Percentiles rank a stretch among this genome's conserved stretches.
These are phyloP conservation scores for Ernsta delagoae DNA, from an alignment of 2,888 invertebrate species.

Conservation along the genomic window DNA sequence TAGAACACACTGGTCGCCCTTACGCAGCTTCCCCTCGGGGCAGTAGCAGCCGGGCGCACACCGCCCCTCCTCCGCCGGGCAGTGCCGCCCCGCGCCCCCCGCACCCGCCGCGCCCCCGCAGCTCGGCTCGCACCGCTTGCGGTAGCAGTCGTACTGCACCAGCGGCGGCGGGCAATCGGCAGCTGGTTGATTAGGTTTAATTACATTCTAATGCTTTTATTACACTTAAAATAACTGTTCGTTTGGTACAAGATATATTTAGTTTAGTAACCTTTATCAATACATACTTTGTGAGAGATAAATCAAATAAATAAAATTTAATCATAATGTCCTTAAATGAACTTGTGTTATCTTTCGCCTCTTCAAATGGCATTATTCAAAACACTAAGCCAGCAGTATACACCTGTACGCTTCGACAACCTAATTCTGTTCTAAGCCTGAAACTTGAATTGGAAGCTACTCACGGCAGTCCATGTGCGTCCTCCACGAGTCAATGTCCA, in stretches of 20 bases:
- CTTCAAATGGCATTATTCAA: no score
- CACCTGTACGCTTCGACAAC: constrained; percentile 86
- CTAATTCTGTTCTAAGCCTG: constrained; percentile 68
- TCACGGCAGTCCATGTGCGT: no score
- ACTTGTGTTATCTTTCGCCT: no score
- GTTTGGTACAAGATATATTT: no score
- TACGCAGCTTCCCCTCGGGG: constrained; percentile 88
- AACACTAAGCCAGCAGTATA: constrained; percentile 88
- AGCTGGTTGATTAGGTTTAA: constrained; percentile 67
- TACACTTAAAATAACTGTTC: no score
- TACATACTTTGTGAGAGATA: no score
- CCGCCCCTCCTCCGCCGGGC: constrained; percentile 86
- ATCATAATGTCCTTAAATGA: no score
- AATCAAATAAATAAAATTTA: no score
- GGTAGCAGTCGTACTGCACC: constrained; percentile 93
- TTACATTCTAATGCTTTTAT: no score
- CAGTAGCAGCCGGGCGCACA: constrained; percentile 95
- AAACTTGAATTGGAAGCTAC: constrained; percentile 24
- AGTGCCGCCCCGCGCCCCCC: constrained; percentile 57
- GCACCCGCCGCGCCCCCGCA: constrained; percentile 52
- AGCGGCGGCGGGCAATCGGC: constrained; percentile 89
- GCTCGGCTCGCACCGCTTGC: constrained; percentile 87
- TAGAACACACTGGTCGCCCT: constrained; percentile 86
- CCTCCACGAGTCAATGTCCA: constrained; percentile 45
- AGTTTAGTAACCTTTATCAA: no score